These are phyloP conservation scores for Entomobrya multifasciata DNA, from an alignment of 2,888 invertebrate species.

Conservation along the genomic window DNA sequence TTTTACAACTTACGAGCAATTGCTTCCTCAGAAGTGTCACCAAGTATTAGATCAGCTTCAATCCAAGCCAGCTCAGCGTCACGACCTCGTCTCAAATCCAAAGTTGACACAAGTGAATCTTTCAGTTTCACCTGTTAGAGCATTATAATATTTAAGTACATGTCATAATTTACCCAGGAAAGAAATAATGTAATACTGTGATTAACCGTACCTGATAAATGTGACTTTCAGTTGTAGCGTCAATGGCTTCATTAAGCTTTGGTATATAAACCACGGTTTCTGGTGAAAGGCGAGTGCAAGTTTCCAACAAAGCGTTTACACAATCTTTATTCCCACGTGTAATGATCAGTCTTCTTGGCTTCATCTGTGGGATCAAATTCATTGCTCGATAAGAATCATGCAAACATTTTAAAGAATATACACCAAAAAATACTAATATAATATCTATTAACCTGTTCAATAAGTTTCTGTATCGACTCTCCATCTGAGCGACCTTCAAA, in stretches of 20 bases:
- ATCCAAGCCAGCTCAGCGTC: conserved; percentile 99
- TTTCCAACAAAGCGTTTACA: conserved; percentile 86
- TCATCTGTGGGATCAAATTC: conserved; percentile 82
- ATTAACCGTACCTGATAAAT: conserved; percentile 98
- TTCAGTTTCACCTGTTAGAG: conserved; percentile 90
- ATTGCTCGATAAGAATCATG: conserved; percentile 79
- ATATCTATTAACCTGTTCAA: conserved; percentile 87
- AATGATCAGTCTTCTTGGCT: conserved; percentile 90
- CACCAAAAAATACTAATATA: too few relatives aligned
- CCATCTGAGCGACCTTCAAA: conserved; percentile 92
- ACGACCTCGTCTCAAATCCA: conserved; percentile 91
- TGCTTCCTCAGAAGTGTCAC: conserved; percentile 71
- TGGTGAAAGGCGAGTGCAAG: conserved; percentile 86
- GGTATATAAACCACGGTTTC: conserved; percentile 91
- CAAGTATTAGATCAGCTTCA: conserved; percentile 86
- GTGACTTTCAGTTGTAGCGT: conserved; percentile 98
- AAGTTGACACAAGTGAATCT: conserved; percentile 92
- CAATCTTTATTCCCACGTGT: conserved; percentile 88
- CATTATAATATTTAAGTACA: not conserved
- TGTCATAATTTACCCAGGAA: too few relatives aligned
- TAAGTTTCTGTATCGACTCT: conserved; percentile 86
- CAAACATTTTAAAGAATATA: too few relatives aligned
- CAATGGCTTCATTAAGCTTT: conserved; percentile 90
- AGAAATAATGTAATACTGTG: too few relatives aligned
- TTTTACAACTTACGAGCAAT: conserved; percentile 47